Base-by-base conservation (phyloP, 1,140 invertebrate species). In the Caenorhabditis briggsae region DNA sequence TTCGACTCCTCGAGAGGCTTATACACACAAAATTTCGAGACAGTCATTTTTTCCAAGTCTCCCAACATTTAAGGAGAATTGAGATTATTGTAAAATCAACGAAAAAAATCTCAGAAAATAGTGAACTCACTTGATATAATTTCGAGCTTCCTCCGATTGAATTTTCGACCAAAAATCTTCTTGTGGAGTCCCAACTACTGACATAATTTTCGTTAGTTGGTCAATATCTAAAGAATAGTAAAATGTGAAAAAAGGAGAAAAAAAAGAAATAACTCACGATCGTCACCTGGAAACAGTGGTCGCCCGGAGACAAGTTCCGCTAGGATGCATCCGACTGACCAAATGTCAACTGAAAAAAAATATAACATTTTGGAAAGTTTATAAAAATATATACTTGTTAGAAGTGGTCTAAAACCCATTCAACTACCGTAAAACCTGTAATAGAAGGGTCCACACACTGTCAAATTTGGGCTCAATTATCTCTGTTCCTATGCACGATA, bases 251-350 rank as follows among this genome's bases (percentile, higher is more conserved):
- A 18, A 23, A 78, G 16, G 33, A n/a, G 11, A 25, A 74, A 20
- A 50, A 55, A 12, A 8, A 2, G 8, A 8, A 2, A 59, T 95
- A 96, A 88, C 90, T 74, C 98, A 98, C 97, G 97, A 95, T 99
- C 97, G 89, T 96, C 96, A 88, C 98, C 98, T 43, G 98, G 98
- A 93, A 99, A 99, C 41, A 99, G 94, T 89, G 99, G 99, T 87
- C 97, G 94, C 83, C 98, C 94, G 61, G 97, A 96, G 1, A 99
- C 94, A 23, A 99, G 94, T 93, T 99, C 98, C 9, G 97, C 97
- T 92, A 99, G 98, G 91, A 99, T 99, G 93, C 98, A 99, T 9
- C 98, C 98, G 41, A 99, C 97, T 55, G 96, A 97, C 98, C 97
- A 99, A 23, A 99, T 96, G 92, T 99, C 98, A 53, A 99, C 96